Evolutionary conservation across 2,113 vertebrate species (phyloP).

Genomic region (Caranx ignobilis): DNA sequence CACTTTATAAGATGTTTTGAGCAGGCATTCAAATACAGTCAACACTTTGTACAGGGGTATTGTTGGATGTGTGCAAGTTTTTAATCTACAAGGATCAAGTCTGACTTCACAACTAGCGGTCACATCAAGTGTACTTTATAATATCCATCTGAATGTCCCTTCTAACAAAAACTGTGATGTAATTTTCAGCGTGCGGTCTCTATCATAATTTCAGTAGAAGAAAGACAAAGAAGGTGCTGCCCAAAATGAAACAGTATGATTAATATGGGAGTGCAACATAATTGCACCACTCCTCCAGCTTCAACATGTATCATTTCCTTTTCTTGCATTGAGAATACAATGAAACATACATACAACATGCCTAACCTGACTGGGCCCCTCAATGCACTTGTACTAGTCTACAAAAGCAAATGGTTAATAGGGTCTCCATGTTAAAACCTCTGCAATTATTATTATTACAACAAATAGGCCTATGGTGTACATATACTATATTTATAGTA

Average conservation of each 20-base stretch:
- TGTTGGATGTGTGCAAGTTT: not conserved
- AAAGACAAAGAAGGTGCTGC: not conserved
- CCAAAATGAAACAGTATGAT: not conserved
- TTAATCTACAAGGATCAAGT: not conserved
- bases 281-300: not conserved
- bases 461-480: not conserved
- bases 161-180: slow-evolving; percentile 5
- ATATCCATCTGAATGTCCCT: not conserved
- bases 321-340: not conserved
- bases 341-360: too few relatives aligned
- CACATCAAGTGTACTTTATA: not conserved
- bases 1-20: slow-evolving; percentile 18
- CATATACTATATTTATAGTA: too few relatives aligned
- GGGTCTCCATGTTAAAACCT: not conserved
- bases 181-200: not conserved
- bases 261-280: not conserved
- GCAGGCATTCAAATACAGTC: slow-evolving; percentile 10
- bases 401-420: not conserved
- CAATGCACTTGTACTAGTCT: not conserved
- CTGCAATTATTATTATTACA: not conserved
- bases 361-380: not conserved
- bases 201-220: not conserved
- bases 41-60: not conserved
- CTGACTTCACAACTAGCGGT: not conserved
- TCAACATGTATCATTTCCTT: not conserved